A percentile compares a stretch with the other conserved stretches of the same genome.
Conservation (phyloP, 1,140 invertebrate genomes). For the Meloidogyne chitwoodi region DNA sequence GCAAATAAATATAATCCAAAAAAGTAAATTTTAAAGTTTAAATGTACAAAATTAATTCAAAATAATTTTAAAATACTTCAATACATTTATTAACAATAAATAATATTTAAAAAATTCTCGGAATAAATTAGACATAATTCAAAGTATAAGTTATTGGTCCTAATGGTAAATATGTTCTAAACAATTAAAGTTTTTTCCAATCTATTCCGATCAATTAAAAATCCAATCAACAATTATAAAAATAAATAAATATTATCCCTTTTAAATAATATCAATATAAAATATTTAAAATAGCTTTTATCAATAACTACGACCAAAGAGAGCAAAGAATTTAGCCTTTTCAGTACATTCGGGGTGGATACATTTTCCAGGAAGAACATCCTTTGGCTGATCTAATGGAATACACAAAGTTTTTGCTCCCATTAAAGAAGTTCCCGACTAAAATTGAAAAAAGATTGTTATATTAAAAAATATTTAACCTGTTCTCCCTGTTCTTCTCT, state of each 20-base stretch:
- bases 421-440: constrained; percentile 82
- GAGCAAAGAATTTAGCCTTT: constrained; percentile 77
- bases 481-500: constrained; percentile 64
- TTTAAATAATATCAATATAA: background rate
- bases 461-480: background rate
- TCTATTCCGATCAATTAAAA: too few species aligned
- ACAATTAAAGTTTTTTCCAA: too few species aligned
- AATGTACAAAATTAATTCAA: background rate
- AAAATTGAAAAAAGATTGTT: background rate
- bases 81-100: constrained; percentile 3
- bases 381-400: constrained; percentile 80
- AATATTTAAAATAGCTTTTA: background rate
- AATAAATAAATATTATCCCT: too few species aligned
- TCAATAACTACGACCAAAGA: constrained; percentile 90
- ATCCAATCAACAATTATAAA: too few species aligned
- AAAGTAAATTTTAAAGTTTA: background rate
- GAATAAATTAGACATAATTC: background rate
- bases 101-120: background rate
- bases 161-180: too few species aligned
- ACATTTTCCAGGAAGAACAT: constrained; percentile 71
- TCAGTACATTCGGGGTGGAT: constrained; percentile 79
- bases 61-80: background rate
- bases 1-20: background rate
- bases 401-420: constrained; percentile 96
- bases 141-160: too few species aligned